Conservation (phyloP, 2,113 vertebrate species). For the Climacteris rufus region DNA sequence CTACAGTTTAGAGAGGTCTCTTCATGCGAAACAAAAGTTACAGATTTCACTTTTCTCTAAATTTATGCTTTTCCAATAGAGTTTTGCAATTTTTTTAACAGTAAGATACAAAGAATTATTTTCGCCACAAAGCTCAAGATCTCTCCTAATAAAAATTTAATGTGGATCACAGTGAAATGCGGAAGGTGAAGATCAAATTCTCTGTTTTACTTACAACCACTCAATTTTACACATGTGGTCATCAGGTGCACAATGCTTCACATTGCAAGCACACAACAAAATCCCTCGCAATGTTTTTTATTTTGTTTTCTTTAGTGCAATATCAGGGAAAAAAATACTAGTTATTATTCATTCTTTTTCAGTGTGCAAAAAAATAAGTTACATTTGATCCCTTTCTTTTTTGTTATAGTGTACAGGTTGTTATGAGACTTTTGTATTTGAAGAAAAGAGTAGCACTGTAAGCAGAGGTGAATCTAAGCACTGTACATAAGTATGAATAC, state of each 20-base stretch:
- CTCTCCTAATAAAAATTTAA: background rate
- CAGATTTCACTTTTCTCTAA: background rate
- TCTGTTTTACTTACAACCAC: background rate
- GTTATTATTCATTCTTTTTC: background rate
- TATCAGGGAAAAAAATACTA: background rate
- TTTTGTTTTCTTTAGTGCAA: background rate
- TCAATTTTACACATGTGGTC: background rate
- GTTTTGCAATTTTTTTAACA: background rate
- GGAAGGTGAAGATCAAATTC: background rate
- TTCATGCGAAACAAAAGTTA: background rate
- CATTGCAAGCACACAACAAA: background rate
- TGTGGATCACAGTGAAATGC: background rate
- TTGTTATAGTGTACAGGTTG: background rate
- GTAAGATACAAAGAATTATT: background rate
- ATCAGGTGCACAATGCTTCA: background rate
- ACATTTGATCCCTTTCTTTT: background rate
- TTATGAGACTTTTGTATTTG: background rate
- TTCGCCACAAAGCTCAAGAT: background rate
- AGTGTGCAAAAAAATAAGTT: background rate
- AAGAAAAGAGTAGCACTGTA: background rate
- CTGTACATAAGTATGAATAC: background rate
- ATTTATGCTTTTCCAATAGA: background rate
- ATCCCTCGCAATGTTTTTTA: background rate
- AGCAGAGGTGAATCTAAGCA: background rate
- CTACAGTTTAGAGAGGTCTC: background rate